A percentile compares a stretch with the other conserved stretches of the same genome.
Conservation (phyloP, 2,888 invertebrate species). For the Oligia strigilis region DNA sequence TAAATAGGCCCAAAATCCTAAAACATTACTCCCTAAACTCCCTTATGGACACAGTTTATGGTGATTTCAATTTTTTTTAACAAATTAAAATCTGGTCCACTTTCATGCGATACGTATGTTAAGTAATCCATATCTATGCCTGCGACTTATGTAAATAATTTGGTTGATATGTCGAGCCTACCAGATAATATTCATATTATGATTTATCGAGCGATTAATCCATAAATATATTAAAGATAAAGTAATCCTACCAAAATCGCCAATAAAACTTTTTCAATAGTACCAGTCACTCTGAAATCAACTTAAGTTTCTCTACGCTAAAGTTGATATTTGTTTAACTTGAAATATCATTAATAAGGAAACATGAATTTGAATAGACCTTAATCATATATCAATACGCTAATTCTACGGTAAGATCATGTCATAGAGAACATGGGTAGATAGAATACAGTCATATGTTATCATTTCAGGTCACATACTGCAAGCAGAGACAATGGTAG, state of each 20-base stretch:
- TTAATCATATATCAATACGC: too few relatives aligned
- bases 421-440: too few relatives aligned
- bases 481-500: conserved; percentile 92
- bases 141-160: conserved; percentile 24
- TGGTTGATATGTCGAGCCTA: conserved; percentile 39
- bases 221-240: conserved; percentile 2
- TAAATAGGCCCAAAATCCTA: too few relatives aligned
- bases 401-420: too few relatives aligned
- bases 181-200: conserved; percentile 8
- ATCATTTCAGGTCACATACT: conserved; percentile 91
- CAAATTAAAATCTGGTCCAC: neutral
- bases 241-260: conserved; percentile 15
- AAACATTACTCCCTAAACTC: too few relatives aligned
- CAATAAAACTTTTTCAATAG: neutral
- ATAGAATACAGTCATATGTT: neutral
- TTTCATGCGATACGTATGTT: neutral
- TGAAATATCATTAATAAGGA: too few relatives aligned
- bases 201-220: conserved; percentile 17
- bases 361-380: too few relatives aligned
- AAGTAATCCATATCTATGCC: conserved; percentile 28
- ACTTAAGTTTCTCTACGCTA: too few relatives aligned
- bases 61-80: too few relatives aligned
- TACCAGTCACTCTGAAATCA: too few relatives aligned
- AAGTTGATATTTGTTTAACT: too few relatives aligned
- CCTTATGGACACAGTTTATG: too few relatives aligned